phyloP scores from a whole-genome alignment of 2,113 vertebrate species.

The Dicrurus megarhynchus region DNA sequence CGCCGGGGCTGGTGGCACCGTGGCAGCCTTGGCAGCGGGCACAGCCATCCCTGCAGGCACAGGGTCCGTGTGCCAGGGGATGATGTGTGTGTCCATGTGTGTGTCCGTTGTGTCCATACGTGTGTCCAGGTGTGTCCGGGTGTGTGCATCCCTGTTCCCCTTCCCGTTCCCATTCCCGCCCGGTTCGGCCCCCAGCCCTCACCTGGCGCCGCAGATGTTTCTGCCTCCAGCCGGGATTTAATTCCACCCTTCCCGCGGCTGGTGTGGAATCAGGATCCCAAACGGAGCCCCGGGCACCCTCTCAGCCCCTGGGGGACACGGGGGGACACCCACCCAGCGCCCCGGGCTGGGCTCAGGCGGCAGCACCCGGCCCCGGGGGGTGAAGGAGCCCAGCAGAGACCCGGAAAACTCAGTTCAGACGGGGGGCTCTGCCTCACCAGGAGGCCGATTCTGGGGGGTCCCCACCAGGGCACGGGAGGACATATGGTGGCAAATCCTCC shows the following conservation, averaged over 20 bases:
- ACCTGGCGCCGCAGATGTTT: neutral
- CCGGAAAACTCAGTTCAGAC: neutral
- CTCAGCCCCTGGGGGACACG: neutral
- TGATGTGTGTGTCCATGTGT: neutral
- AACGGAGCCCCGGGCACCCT: neutral
- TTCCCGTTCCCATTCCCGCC: neutral
- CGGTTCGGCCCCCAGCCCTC: neutral
- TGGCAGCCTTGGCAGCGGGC: neutral
- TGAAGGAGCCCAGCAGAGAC: no score
- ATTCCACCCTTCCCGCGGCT: neutral
- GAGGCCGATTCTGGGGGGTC: neutral
- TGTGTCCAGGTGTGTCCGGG: neutral
- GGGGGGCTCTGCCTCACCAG: neutral
- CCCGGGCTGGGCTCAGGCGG: no score
- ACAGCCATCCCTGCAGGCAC: neutral
- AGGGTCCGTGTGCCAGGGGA: neutral
- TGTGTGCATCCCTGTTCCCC: neutral
- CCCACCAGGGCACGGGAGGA: neutral
- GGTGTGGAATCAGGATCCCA: neutral
- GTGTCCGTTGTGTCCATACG: neutral
- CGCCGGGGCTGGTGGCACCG: neutral
- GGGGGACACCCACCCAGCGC: neutral
- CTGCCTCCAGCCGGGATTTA: constrained; percentile 1
- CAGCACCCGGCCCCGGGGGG: no score
- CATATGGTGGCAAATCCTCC: neutral